Conservation (phyloP, 2,888 invertebrate species). For the Blastobasis adustella region DNA sequence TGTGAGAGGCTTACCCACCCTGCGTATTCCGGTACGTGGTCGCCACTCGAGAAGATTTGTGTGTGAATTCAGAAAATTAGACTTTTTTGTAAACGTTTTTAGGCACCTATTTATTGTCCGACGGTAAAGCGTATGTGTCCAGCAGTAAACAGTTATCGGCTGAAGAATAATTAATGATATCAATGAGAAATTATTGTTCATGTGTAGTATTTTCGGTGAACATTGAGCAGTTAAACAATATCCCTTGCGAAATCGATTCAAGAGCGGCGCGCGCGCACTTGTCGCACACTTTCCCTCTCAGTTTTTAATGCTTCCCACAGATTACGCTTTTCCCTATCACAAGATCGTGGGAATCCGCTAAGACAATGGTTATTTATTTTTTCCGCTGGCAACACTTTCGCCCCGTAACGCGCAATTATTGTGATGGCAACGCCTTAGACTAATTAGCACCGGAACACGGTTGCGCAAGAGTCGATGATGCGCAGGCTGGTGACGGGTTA, state of each 20-base stretch:
- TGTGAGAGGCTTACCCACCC: too few species aligned
- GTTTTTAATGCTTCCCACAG: slow-evolving; percentile 57
- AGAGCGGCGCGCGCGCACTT: slow-evolving; percentile 20
- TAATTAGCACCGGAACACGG: too few species aligned
- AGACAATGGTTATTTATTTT: slow-evolving; percentile 63
- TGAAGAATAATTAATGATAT: too few species aligned
- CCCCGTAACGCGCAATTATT: slow-evolving; percentile 50
- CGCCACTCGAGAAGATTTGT: too few species aligned
- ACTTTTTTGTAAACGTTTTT: too few species aligned
- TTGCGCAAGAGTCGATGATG: slow-evolving; percentile 16
- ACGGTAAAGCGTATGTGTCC: too few species aligned
- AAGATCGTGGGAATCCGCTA: slow-evolving; percentile 60
- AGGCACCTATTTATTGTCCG: too few species aligned
- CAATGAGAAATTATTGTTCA: too few species aligned
- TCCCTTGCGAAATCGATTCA: slow-evolving; percentile 22
- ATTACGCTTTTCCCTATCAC: slow-evolving; percentile 66
- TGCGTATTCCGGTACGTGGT: too few species aligned
- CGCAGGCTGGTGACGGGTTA: slow-evolving; percentile 23
- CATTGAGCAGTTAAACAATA: not conserved
- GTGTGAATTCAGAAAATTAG: too few species aligned
- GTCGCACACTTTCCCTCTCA: slow-evolving; percentile 61
- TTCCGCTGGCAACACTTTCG: slow-evolving; percentile 57
- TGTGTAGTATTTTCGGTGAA: too few species aligned
- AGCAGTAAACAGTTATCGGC: too few species aligned
- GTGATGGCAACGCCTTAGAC: slow-evolving; percentile 13